Percentiles rank a stretch among this genome's conserved stretches.
Conservation (phyloP, 2,888 invertebrate species). For the Xestia xanthographa region DNA sequence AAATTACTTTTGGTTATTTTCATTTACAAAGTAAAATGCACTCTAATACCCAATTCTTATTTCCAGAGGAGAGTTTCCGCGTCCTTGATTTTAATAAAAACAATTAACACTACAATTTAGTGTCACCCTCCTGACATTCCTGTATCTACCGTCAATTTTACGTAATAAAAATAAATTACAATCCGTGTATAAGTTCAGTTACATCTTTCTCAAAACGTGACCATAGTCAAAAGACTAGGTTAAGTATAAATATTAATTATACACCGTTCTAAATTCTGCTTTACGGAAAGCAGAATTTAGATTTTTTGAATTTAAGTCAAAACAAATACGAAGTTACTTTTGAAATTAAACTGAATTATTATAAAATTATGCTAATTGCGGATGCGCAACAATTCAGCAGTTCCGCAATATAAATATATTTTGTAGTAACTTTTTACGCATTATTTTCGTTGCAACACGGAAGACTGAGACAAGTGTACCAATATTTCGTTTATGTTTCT, state of each 20-base stretch:
- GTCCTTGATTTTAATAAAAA: conserved; percentile 20
- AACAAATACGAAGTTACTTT: background rate
- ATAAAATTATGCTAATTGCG: background rate
- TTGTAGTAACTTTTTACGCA: conserved; percentile 10
- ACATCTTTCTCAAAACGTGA: conserved; percentile 21
- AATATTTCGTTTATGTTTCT: conserved; percentile 18
- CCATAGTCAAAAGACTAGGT: conserved; percentile 16
- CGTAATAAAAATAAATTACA: conserved; percentile 8
- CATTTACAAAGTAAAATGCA: conserved; percentile 37
- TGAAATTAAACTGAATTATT: background rate
- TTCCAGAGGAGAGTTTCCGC: conserved; percentile 25
- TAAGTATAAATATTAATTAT: background rate
- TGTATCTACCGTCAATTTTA: background rate
- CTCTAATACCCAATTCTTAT: conserved; percentile 36
- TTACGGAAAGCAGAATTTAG: too few species aligned
- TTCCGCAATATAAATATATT: conserved; percentile 5
- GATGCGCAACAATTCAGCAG: background rate
- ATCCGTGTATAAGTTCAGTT: conserved; percentile 4
- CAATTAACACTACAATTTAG: background rate
- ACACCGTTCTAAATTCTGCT: conserved; percentile 7
- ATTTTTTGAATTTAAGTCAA: too few species aligned
- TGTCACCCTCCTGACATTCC: background rate
- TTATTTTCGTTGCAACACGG: conserved; percentile 22
- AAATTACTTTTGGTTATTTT: conserved; percentile 49
- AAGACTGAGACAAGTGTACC: conserved; percentile 42